Evolutionary conservation across 2,797 vertebrate genomes (phyloP), one percentile per base, ranked within the genome.

Genomic region (Mormyrops boulengeri): DNA sequence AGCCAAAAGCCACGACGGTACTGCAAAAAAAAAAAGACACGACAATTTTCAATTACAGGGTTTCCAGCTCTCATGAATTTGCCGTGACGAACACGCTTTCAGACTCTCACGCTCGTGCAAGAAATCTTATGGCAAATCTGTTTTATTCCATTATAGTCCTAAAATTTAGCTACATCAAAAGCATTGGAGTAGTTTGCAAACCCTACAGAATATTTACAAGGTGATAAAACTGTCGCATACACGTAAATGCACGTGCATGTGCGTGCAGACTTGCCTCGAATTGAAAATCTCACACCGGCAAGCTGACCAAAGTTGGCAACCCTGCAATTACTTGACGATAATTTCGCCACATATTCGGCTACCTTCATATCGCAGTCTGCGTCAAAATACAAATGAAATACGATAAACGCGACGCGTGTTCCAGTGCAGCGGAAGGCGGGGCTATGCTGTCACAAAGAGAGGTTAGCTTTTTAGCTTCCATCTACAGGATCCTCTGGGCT

Each of bases 401-500:
- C 2, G 73, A 38, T n/a, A 19, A 44, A 80, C 7, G 6, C 30
- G 5, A 34, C 30, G 26, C 30, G 1, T 38, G 66, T 5, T 4
- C 1, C 62, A 30, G 12, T 57, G 80, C 57, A 38, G 19, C 17
- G 34, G 19, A 92, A 90, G 89, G 90, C 89, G 55, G 57, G 55
- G 88, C 89, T 22, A 38, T 53, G 91, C 88, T 90, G 91, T 91
- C 90, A 88, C 89, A 88, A 60, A 90, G 90, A 92, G 90, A 93
- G 90, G 14, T 14, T 55, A 8, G 12, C 77, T 86, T 60, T 60
- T 89, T n/a, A n/a, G 92, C 92, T 92, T 88, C 17, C 89, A 92
- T 92, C 89, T 84, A 47, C 88, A 60, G 91, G 91, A 95, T 91
- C 92, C 94, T 93, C 91, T 91, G 90, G 86, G 90, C 92, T 88